These are phyloP conservation scores for Dryadula phaetusa DNA, from an alignment of 2,888 invertebrate genomes.

Conservation along the genomic window DNA sequence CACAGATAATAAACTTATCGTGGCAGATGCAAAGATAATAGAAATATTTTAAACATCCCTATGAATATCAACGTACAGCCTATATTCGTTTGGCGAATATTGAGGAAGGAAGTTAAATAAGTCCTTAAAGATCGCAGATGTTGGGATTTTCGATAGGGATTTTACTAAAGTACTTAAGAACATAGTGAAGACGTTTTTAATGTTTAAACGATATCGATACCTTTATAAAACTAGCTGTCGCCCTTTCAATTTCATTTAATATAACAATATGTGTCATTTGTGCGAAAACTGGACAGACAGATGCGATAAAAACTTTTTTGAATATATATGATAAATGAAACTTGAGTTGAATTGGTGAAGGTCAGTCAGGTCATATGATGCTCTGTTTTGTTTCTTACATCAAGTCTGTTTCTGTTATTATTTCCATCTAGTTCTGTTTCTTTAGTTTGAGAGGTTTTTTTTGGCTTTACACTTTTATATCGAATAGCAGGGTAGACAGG, in stretches of 20 bases:
- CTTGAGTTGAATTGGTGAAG: neutral
- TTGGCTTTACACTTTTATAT: too few relatives aligned
- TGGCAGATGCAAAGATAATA: slow-evolving; percentile 58
- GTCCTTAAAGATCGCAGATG: slow-evolving; percentile 47
- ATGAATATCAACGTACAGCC: slow-evolving; percentile 22
- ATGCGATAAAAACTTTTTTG: neutral
- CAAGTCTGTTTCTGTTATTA: too few relatives aligned
- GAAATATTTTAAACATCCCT: slow-evolving; percentile 30
- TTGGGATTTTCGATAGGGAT: slow-evolving; percentile 38
- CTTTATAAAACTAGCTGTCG: slow-evolving; percentile 15
- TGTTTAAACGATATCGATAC: slow-evolving; percentile 14
- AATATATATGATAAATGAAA: neutral
- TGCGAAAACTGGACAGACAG: slow-evolving; percentile 18
- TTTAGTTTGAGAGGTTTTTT: too few relatives aligned
- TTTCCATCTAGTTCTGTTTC: too few relatives aligned
- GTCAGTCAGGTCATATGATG: neutral
- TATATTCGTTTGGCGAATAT: slow-evolving; percentile 24
- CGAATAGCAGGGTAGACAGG: too few relatives aligned
- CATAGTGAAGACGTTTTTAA: slow-evolving; percentile 23
- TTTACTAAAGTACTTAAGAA: slow-evolving; percentile 36
- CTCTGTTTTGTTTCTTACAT: too few relatives aligned
- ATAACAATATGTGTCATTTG: neutral
- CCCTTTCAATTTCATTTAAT: slow-evolving; percentile 8
- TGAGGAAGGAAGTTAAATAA: slow-evolving; percentile 53
- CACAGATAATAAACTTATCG: slow-evolving; percentile 59